Percentiles rank a stretch among this genome's conserved stretches.
Evolutionary conservation across 2,113 vertebrate species (phyloP).

Genomic region (Shinisaurus crocodilurus): DNA sequence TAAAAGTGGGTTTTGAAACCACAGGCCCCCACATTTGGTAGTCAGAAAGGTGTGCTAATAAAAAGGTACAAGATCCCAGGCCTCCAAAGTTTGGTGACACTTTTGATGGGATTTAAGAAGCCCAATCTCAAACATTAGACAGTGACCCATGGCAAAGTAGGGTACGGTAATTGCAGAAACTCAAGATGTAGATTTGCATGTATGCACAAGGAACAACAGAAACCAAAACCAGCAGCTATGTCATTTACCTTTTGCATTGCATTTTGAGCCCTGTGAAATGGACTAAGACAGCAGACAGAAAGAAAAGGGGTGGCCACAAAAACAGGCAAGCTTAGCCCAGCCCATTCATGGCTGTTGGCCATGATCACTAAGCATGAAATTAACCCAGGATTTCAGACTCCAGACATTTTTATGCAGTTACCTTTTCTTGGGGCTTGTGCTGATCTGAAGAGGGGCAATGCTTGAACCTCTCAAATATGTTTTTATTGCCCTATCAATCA

Average conservation of each 20-base stretch:
- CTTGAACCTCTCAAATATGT: not conserved
- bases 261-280: not conserved
- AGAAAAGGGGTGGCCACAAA: not conserved
- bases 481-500: not conserved
- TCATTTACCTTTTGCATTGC: no score
- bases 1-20: no score
- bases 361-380: not conserved
- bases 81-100: not conserved
- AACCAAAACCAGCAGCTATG: not conserved
- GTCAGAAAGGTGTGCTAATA: no score
- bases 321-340: not conserved
- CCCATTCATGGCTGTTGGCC: not conserved
- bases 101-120: not conserved
- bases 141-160: not conserved
- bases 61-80: no score
- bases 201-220: not conserved
- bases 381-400: not conserved
- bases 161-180: not conserved
- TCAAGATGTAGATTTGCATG: not conserved
- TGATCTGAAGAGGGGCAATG: slow-evolving; percentile 43
- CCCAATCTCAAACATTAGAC: not conserved
- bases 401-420: not conserved
- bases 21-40: no score
- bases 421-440: not conserved
- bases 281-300: not conserved